Conservation (phyloP, 2,113 vertebrate genomes). For the Copsychus sechellarum region DNA sequence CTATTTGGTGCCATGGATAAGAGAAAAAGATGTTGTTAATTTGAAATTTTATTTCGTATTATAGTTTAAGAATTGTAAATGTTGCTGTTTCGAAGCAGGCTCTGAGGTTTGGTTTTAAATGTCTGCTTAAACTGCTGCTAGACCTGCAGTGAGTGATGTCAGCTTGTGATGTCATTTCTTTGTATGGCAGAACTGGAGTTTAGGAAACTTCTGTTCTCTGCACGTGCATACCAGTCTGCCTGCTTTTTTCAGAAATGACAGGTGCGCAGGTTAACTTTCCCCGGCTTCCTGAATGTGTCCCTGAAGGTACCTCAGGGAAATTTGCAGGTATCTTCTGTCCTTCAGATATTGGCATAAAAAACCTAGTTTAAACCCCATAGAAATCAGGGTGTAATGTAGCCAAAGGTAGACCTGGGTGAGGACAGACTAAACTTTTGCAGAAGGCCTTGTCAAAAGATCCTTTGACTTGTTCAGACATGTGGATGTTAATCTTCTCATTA, state of each 20-base stretch:
- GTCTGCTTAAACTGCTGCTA: neutral
- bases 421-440: neutral
- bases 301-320: neutral
- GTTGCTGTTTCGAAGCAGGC: neutral
- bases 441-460: neutral
- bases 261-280: neutral
- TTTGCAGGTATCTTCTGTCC: neutral
- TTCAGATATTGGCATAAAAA: neutral
- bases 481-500: neutral
- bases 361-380: neutral
- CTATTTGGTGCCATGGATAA: neutral
- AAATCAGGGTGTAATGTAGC: neutral
- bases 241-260: neutral
- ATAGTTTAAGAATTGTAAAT: neutral
- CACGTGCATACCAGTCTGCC: neutral
- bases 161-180: neutral
- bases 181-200: neutral
- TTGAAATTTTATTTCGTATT: neutral
- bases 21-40: neutral
- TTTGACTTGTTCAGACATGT: neutral
- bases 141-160: neutral
- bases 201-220: neutral
- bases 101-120: neutral
- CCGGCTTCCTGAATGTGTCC: neutral
- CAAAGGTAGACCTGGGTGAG: neutral